A percentile compares a stretch with the other conserved stretches of the same genome.
These are phyloP conservation scores for Luidia sarsii DNA, from an alignment of 53 echinoderm and acorn worm species.

Conservation along the genomic window DNA sequence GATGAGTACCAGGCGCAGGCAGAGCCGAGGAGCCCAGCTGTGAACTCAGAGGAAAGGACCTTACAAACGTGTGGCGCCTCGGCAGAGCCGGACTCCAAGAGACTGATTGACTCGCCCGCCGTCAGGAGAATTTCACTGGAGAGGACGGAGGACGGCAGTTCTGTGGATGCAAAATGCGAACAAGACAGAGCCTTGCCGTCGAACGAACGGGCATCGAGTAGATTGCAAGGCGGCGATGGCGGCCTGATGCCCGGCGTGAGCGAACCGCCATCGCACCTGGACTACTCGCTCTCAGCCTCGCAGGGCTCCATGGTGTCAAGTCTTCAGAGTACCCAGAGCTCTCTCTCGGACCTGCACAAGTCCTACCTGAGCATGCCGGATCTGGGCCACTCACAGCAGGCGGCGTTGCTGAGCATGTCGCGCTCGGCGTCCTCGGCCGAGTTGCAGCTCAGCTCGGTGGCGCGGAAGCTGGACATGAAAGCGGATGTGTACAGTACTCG, in stretches of 20 bases:
- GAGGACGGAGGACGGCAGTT: conserved; percentile 15
- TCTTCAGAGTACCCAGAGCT: conserved; percentile 41
- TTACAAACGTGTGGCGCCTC: neutral
- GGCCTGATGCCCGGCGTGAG: neutral
- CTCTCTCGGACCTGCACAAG: conserved; percentile 53
- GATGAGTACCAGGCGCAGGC: conserved; percentile 9
- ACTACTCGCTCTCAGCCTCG: conserved; percentile 58
- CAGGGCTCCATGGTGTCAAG: conserved; percentile 46
- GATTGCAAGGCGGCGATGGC: conserved; percentile 7
- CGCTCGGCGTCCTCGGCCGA: conserved; percentile 48
- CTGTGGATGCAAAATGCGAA: conserved; percentile 10
- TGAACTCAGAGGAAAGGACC: conserved; percentile 27
- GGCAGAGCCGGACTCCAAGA: conserved; percentile 11
- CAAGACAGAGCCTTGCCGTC: neutral
- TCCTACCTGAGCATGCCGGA: conserved; percentile 62
- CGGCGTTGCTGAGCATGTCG: conserved; percentile 35
- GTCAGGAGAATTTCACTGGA: neutral
- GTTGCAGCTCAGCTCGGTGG: conserved; percentile 41
- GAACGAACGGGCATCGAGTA: conserved; percentile 17
- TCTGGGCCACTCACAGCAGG: conserved; percentile 35
- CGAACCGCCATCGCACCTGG: conserved; percentile 18
- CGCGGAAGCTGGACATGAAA: conserved; percentile 48
- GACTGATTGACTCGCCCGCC: neutral
- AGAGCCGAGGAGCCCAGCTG: conserved; percentile 9
- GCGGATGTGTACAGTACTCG: conserved; percentile 68